phyloP scores from a whole-genome alignment of 2,797 vertebrate genomes.

The Siniperca obscura region DNA sequence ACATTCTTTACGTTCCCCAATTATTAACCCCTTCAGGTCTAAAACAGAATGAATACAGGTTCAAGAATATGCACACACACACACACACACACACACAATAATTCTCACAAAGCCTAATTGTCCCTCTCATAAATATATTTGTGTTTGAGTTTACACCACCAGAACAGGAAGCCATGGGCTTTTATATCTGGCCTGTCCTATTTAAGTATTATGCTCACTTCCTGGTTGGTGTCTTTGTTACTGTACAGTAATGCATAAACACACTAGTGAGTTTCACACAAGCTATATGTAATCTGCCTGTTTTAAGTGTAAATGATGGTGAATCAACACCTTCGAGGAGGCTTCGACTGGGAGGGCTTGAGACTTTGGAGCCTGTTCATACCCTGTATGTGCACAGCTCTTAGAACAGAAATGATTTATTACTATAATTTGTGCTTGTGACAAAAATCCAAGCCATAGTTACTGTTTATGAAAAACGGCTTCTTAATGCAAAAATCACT shows the following conservation, averaged over 20 bases:
- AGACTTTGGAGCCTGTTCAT: neutral
- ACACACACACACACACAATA: neutral
- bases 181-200: slow-evolving; percentile 45
- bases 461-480: neutral
- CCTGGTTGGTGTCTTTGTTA: slow-evolving; percentile 45
- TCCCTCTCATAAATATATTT: slow-evolving; percentile 38
- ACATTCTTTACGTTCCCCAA: slow-evolving; percentile 62
- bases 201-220: slow-evolving; percentile 54
- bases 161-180: slow-evolving; percentile 55
- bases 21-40: slow-evolving; percentile 55
- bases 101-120: slow-evolving; percentile 25
- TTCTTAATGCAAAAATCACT: neutral
- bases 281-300: neutral
- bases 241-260: slow-evolving; percentile 37
- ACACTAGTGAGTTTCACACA: slow-evolving; percentile 27
- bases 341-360: neutral
- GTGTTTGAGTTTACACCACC: slow-evolving; percentile 39
- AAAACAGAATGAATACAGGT: slow-evolving; percentile 13
- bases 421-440: neutral
- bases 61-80: neutral
- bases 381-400: neutral
- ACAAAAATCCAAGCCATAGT: neutral
- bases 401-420: neutral
- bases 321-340: slow-evolving; percentile 10
- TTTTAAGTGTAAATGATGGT: slow-evolving; percentile 27